These are phyloP conservation scores for Calliopum simillimum DNA, from an alignment of 2,888 invertebrate genomes.

Conservation along the genomic window DNA sequence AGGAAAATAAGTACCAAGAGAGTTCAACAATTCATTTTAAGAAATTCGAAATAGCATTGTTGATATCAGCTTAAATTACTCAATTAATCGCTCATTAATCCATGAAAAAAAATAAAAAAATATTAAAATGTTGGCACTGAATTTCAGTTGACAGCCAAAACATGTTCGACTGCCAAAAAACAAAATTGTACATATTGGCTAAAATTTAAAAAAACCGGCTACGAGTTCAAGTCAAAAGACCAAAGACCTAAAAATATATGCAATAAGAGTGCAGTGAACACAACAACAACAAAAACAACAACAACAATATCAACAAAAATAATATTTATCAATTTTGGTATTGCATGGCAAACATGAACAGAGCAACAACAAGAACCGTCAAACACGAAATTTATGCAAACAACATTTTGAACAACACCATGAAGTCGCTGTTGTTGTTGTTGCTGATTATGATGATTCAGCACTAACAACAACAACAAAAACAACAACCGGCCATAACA, in stretches of 20 bases:
- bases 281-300: constrained; percentile 40
- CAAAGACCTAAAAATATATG: constrained; percentile 16
- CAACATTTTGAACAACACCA: constrained; percentile 35
- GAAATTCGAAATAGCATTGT: no score
- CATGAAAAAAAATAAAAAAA: constrained; percentile 26
- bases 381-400: constrained; percentile 9
- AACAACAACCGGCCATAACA: constrained; percentile 38
- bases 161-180: constrained; percentile 20
- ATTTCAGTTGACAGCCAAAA: constrained; percentile 48
- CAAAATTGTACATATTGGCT: neutral
- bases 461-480: constrained; percentile 42
- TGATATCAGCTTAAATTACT: no score
- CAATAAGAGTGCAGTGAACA: constrained; percentile 30
- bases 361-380: neutral
- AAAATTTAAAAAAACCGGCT: neutral
- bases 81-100: no score
- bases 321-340: neutral
- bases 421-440: constrained; percentile 43
- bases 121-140: neutral
- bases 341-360: neutral
- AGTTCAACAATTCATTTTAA: no score
- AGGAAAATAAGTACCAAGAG: no score
- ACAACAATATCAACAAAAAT: neutral
- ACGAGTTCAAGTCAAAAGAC: constrained; percentile 19
- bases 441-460: constrained; percentile 34